phyloP scores from a whole-genome alignment of 2,888 invertebrate species.

The Bembecia ichneumoniformis region DNA sequence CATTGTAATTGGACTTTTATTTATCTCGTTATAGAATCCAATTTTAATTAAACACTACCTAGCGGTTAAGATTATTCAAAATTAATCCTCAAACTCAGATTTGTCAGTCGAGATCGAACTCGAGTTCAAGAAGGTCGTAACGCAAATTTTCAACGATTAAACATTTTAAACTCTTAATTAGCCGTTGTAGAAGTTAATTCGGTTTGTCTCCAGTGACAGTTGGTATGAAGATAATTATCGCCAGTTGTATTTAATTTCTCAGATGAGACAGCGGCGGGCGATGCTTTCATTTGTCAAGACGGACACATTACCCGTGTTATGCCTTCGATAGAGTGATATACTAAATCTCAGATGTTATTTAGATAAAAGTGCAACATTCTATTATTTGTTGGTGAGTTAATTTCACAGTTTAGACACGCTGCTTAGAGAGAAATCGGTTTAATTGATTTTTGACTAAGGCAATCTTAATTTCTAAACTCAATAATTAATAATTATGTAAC shows the following conservation, averaged over 20 bases:
- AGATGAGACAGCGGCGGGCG: conserved; percentile 23
- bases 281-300: conserved; percentile 39
- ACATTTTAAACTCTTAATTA: conserved; percentile 20
- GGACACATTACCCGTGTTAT: conserved; percentile 31
- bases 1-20: conserved; percentile 12
- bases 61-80: conserved; percentile 7
- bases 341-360: conserved; percentile 38
- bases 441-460: conserved; percentile 4
- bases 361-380: conserved; percentile 27
- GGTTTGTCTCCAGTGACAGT: conserved; percentile 5
- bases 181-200: conserved; percentile 21
- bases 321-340: conserved; percentile 37
- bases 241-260: conserved; percentile 32
- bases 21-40: background rate
- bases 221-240: conserved; percentile 33
- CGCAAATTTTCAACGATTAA: conserved; percentile 10
- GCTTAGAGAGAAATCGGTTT: conserved; percentile 15
- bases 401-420: conserved; percentile 25
- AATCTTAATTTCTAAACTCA: no score
- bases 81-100: conserved; percentile 7
- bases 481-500: no score
- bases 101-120: conserved; percentile 9
- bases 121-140: conserved; percentile 9
- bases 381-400: conserved; percentile 28
- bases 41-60: background rate